Evolutionary conservation across 92 coral and sea anemone genomes (phyloP), one percentile per base, ranked within the genome.

Genomic region (Chrysogorgia sp.): DNA sequence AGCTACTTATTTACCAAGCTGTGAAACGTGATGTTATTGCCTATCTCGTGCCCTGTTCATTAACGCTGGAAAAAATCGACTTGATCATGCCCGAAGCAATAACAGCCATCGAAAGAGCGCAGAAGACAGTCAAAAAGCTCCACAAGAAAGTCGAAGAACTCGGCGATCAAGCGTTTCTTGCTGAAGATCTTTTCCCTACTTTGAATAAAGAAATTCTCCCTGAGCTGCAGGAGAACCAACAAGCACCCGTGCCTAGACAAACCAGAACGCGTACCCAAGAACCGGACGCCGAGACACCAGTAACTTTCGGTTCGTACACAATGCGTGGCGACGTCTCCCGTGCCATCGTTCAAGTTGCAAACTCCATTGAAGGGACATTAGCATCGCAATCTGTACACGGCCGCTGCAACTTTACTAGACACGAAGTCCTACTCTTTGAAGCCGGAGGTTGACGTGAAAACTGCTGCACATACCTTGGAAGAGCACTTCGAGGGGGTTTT

Each of bases 171-270:
- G 43, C 12, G 43, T 37, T 37, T 37, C 43, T 37, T 37, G 43
- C 68, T 61, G 68, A 61, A 61, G 68, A 61, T 61, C 68, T 61
- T 61, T 61, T 61, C 40, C 68, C 68, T 61, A 61, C 68, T 61
- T 61, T 61, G 40, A 61, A 61, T 25, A 61, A 61, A 5, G 68
- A 61, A 61, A 61, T 61, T 61, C 68, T 61, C 40, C 68, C 68
- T 61, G 68, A 61, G 68, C 21, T 61, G 37, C 68, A 61, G 68
- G 68, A 61, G 68, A 61, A 61, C 68, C 68, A 61, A 61, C 68
- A 61, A 61, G 68, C 68, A 61, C 37, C 34, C 29, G 37, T 61
- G 40, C 68, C 68, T 26, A 28, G 68, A 28, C 68, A 25, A 28
- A 56, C 19, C 24, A 20, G 62, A 56, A 56, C 62, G 62, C 62